Evolutionary conservation across 2,797 vertebrate species (phyloP).

Genomic region (Typhlichthys eigenmanni): DNA sequence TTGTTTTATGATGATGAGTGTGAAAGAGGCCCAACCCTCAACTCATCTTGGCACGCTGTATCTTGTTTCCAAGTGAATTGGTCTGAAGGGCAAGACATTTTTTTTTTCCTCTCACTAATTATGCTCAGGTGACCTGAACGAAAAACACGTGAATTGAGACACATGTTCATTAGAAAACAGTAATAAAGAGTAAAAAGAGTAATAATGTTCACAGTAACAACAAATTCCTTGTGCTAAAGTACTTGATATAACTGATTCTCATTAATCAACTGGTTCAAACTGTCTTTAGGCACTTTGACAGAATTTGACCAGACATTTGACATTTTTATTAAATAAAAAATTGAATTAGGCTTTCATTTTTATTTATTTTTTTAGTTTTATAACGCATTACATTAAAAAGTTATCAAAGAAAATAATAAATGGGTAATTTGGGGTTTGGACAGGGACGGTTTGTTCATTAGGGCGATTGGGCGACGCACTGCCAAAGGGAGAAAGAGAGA

Average conservation of each 20-base stretch:
- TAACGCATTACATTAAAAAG: constrained; percentile 14
- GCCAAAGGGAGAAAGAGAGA: no score
- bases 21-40: constrained; percentile 38
- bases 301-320: no score
- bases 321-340: no score
- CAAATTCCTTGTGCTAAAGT: no score
- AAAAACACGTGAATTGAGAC: constrained; percentile 10
- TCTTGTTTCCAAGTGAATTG: constrained; percentile 6
- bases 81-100: constrained; percentile 7
- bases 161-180: background rate
- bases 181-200: no score
- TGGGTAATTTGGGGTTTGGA: background rate
- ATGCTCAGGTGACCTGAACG: background rate
- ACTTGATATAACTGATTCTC: no score
- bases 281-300: no score
- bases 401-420: background rate
- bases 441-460: no score
- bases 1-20: constrained; percentile 46
- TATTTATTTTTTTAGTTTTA: background rate
- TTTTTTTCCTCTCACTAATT: constrained; percentile 28
- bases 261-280: no score
- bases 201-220: no score
- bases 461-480: no score
- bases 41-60: constrained; percentile 31
- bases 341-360: no score